phyloP scores from a whole-genome alignment of 2,888 invertebrate genomes.

The Liopterus haemorrhoidalis region DNA sequence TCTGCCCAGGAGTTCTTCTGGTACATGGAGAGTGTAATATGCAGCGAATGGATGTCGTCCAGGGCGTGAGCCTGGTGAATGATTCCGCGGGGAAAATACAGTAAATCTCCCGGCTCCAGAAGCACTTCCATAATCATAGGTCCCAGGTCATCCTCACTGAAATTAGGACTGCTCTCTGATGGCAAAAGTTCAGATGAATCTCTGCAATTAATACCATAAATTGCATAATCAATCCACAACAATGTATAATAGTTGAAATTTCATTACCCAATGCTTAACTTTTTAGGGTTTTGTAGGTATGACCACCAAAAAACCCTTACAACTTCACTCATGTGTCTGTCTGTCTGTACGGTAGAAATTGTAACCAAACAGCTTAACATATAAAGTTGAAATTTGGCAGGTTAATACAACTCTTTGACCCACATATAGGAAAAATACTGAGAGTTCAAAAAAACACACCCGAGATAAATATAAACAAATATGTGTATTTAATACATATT shows the following conservation, averaged over 20 bases:
- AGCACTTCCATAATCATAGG: slow-evolving; percentile 72
- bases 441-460: too few relatives aligned
- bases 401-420: too few relatives aligned
- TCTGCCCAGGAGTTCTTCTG: slow-evolving; percentile 89
- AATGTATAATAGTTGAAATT: neutral
- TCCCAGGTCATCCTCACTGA: slow-evolving; percentile 66
- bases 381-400: too few relatives aligned
- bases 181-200: slow-evolving; percentile 64
- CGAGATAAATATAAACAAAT: too few relatives aligned
- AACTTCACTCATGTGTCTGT: too few relatives aligned
- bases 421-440: too few relatives aligned
- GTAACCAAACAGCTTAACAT: too few relatives aligned
- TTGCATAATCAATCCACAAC: neutral
- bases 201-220: slow-evolving; percentile 33
- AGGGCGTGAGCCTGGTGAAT: slow-evolving; percentile 81
- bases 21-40: slow-evolving; percentile 88
- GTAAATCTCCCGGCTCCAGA: slow-evolving; percentile 78
- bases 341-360: too few relatives aligned
- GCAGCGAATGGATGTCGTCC: slow-evolving; percentile 79
- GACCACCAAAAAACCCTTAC: too few relatives aligned
- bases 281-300: too few relatives aligned
- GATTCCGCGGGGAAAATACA: slow-evolving; percentile 88
- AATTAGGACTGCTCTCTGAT: slow-evolving; percentile 76
- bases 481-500: too few relatives aligned
- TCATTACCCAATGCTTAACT: too few relatives aligned